phyloP scores from a whole-genome alignment of 2,888 invertebrate species.

The Scelioninae gen. 1 region DNA sequence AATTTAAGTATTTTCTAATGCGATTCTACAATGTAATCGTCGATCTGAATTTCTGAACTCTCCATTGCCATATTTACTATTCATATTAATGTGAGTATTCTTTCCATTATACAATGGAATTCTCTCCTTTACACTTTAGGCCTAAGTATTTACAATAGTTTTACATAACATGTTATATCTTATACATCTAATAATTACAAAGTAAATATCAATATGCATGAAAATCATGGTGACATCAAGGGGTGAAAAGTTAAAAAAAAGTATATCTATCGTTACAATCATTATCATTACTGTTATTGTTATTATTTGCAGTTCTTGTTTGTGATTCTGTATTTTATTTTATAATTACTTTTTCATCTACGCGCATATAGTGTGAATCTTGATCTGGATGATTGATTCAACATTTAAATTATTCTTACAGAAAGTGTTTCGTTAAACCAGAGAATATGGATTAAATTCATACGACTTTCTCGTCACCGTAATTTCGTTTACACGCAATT shows the following conservation, averaged over 20 bases:
- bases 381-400: conserved; percentile 26
- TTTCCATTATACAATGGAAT: conserved; percentile 63
- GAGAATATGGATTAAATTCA: conserved; percentile 30
- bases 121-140: conserved; percentile 73
- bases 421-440: conserved; percentile 49
- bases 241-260: conserved; percentile 60
- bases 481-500: conserved; percentile 44
- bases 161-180: conserved; percentile 66
- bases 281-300: conserved; percentile 58
- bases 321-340: conserved; percentile 40
- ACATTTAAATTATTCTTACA: conserved; percentile 26
- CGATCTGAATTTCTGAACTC: too few species aligned
- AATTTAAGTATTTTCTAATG: conserved; percentile 35
- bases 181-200: conserved; percentile 68
- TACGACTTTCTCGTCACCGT: conserved; percentile 35
- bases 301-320: conserved; percentile 42
- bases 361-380: conserved; percentile 33
- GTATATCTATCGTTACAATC: conserved; percentile 64
- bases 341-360: conserved; percentile 50
- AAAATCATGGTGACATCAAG: conserved; percentile 68
- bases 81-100: conserved; percentile 62
- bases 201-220: conserved; percentile 66
- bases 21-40: conserved; percentile 27
- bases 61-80: too few species aligned
- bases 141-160: conserved; percentile 73